Conservation (phyloP, 2,888 invertebrate species). For the Callimorpha dominula region DNA sequence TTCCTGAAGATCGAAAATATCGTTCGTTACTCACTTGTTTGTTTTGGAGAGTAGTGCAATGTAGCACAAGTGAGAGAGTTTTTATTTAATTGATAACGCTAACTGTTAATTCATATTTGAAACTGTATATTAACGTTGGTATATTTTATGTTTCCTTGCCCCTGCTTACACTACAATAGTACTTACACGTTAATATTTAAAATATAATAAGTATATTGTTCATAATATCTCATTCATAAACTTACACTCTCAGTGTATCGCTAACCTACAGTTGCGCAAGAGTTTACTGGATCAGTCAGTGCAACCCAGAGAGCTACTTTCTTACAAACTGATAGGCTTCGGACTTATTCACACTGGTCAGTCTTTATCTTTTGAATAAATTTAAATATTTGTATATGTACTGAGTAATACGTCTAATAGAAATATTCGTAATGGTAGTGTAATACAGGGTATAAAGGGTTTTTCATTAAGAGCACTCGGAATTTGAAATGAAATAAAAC, state of each 20-base stretch:
- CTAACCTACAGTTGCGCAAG: constrained; percentile 67
- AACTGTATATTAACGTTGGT: background rate
- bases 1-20: background rate
- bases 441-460: too few species aligned
- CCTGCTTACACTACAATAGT: too few species aligned
- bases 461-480: too few species aligned
- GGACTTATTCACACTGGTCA: constrained; percentile 62
- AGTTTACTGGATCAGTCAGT: constrained; percentile 81
- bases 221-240: constrained; percentile 13
- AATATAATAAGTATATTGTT: background rate
- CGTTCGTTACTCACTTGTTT: too few species aligned
- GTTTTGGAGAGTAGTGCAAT: background rate
- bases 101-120: too few species aligned
- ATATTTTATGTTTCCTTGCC: background rate
- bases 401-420: background rate
- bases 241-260: constrained; percentile 54
- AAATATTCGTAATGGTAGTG: background rate
- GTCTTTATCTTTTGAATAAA: constrained; percentile 21
- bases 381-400: background rate
- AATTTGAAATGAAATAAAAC: too few species aligned
- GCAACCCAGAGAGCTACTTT: constrained; percentile 81
- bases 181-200: background rate
- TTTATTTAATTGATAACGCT: too few species aligned
- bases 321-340: constrained; percentile 67
- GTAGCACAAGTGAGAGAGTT: background rate